Evolutionary conservation across 2,888 invertebrate species (phyloP).

Genomic region (Petrophora chlorosata): DNA sequence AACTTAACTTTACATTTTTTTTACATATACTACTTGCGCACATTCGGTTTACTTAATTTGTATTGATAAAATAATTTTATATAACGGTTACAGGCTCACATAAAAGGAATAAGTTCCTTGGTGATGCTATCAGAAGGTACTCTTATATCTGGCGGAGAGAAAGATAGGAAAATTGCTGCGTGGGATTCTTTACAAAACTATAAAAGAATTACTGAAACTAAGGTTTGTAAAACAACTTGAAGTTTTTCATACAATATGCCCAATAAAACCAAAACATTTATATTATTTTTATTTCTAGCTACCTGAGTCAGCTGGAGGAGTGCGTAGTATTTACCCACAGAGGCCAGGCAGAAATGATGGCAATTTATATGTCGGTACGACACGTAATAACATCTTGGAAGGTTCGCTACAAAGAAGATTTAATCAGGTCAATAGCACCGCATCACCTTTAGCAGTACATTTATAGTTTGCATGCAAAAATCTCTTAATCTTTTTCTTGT

Average conservation of each 20-base stretch:
- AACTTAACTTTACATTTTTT: neutral
- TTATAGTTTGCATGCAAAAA: too few relatives aligned
- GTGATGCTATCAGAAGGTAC: constrained; percentile 96
- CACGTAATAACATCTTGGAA: constrained; percentile 94
- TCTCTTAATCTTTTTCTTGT: too few relatives aligned
- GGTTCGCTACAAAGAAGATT: constrained; percentile 95
- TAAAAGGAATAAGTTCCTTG: constrained; percentile 93
- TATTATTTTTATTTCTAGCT: too few relatives aligned
- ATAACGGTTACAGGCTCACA: constrained; percentile 85
- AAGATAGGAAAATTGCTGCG: constrained; percentile 94
- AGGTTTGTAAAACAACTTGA: constrained; percentile 85
- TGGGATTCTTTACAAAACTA: constrained; percentile 97
- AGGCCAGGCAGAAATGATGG: constrained; percentile 94
- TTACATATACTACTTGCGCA: neutral
- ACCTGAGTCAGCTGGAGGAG: constrained; percentile 94
- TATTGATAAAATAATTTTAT: too few relatives aligned
- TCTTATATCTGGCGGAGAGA: constrained; percentile 94
- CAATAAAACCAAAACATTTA: too few relatives aligned
- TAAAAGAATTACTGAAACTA: constrained; percentile 94
- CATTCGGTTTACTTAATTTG: too few relatives aligned
- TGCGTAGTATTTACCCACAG: constrained; percentile 94
- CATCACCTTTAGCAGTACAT: too few relatives aligned
- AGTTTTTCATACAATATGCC: too few relatives aligned
- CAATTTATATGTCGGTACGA: constrained; percentile 95
- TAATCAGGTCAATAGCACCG: too few relatives aligned